phyloP scores from a whole-genome alignment of 1,140 invertebrate genomes.

The Lysiphlebus fabarum region DNA sequence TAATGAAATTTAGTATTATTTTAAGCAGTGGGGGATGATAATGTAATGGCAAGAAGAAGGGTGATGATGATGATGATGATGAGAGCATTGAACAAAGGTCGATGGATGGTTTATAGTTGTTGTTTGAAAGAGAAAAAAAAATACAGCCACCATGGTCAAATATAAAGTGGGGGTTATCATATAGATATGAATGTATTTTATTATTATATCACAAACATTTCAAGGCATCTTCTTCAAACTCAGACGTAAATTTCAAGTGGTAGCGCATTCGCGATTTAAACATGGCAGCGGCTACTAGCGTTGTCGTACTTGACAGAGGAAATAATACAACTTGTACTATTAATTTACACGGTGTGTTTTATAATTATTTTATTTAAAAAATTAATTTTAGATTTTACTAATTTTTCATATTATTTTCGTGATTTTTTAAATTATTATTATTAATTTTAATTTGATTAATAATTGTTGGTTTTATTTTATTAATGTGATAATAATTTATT shows the following conservation, averaged over 20 bases:
- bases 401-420: background rate
- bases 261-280: conserved; percentile 53
- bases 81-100: conserved; percentile 22
- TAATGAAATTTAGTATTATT: too few relatives aligned
- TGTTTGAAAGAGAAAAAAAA: background rate
- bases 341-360: conserved; percentile 83
- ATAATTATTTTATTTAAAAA: conserved; percentile 14
- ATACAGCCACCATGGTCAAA: conserved; percentile 1
- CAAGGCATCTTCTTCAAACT: background rate
- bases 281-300: conserved; percentile 85
- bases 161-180: background rate
- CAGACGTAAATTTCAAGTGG: conserved; percentile 10
- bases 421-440: background rate
- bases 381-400: background rate
- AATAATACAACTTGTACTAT: conserved; percentile 94
- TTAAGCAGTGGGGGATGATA: background rate
- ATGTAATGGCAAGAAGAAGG: background rate
- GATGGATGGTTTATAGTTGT: conserved; percentile 3
- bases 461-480: background rate
- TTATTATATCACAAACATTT: background rate
- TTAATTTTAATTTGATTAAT: background rate
- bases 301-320: conserved; percentile 87
- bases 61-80: background rate
- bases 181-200: background rate
- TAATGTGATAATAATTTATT: too few relatives aligned